Conservation (phyloP, 1,140 invertebrate species). For the Tetraneura akinire region DNA sequence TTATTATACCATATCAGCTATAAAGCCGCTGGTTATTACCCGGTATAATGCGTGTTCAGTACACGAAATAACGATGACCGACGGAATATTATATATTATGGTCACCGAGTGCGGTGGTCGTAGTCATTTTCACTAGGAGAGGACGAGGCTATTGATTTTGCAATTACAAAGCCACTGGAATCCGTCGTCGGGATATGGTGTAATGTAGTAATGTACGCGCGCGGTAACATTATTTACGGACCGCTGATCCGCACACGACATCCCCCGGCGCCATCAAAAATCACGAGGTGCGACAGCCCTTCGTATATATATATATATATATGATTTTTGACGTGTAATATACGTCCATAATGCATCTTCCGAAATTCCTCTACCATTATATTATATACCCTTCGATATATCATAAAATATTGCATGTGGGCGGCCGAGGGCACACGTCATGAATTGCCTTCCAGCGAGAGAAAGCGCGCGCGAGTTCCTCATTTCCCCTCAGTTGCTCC, state of each 20-base stretch:
- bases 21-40: background rate
- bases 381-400: constrained; percentile 24
- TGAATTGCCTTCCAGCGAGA: no score
- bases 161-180: constrained; percentile 48
- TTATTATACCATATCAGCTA: no score
- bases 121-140: background rate
- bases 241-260: constrained; percentile 4
- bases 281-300: background rate
- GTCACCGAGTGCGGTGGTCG: background rate
- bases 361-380: background rate
- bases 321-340: constrained; percentile 6
- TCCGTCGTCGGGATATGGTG: constrained; percentile 20
- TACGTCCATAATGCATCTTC: constrained; percentile 32
- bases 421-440: no score
- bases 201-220: no score
- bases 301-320: no score
- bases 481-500: no score
- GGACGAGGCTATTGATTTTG: constrained; percentile 37
- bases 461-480: no score
- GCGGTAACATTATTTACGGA: constrained; percentile 41
- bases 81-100: no score
- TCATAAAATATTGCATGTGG: no score
- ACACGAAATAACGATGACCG: background rate
- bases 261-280: background rate
- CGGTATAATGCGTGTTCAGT: background rate